Percentiles rank a stretch among this genome's conserved stretches.
Evolutionary conservation across 2,888 invertebrate genomes (phyloP).

Genomic region (Andrena chrysosceles): DNA sequence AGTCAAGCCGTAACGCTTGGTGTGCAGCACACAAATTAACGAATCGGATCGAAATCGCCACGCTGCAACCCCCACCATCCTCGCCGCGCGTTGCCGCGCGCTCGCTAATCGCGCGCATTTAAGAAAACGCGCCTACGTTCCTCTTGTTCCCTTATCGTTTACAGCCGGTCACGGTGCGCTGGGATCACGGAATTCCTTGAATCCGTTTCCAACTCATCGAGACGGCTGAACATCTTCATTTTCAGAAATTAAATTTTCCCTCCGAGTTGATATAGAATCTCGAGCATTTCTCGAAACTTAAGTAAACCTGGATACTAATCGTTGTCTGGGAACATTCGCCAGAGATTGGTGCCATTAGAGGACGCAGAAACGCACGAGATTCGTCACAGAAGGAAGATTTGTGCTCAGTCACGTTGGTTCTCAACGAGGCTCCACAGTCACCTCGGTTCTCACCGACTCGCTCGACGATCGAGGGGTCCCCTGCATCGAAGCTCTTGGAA

Average conservation of each 20-base stretch:
- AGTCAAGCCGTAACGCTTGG: constrained; percentile 70
- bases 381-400: too few species aligned
- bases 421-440: too few species aligned
- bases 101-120: constrained; percentile 54
- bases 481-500: not conserved
- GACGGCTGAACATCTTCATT: constrained; percentile 6
- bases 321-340: too few species aligned
- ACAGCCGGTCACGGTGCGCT: constrained; percentile 37
- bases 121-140: constrained; percentile 42
- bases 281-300: not conserved
- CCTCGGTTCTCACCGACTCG: too few species aligned
- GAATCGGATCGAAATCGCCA: constrained; percentile 58
- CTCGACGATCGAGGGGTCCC: not conserved
- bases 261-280: not conserved
- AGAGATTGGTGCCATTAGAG: too few species aligned
- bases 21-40: constrained; percentile 73
- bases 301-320: not conserved
- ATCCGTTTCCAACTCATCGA: constrained; percentile 15
- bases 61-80: not conserved
- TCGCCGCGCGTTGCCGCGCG: not conserved
- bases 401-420: too few species aligned
- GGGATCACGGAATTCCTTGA: constrained; percentile 14
- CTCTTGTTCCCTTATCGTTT: constrained; percentile 42
- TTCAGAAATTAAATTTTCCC: not conserved
- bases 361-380: too few species aligned